Conservation (phyloP, 2,797 vertebrate genomes). For the Meriones psammophilus region DNA sequence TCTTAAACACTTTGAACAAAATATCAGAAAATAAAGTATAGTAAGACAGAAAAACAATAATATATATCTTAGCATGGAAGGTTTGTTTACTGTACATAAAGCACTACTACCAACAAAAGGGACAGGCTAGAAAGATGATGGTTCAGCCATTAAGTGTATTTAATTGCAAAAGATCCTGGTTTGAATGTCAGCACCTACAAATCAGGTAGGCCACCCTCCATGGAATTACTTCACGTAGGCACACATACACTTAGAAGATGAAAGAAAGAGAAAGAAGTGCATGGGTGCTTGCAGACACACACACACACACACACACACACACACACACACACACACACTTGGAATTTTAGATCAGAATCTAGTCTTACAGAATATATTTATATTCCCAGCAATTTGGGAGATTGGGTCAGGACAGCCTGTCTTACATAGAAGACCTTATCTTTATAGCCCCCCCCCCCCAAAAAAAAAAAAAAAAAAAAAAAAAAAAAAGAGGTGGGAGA, state of each 20-base stretch:
- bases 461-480: not conserved
- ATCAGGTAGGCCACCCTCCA: not conserved
- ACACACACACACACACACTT: too few species aligned
- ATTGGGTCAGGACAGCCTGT: not conserved
- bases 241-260: not conserved
- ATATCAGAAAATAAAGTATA: not conserved
- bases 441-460: not conserved
- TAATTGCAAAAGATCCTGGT: not conserved
- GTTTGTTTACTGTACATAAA: not conserved
- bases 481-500: not conserved
- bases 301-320: too few species aligned
- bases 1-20: not conserved
- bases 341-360: not conserved
- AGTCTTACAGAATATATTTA: not conserved
- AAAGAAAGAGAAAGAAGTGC: not conserved
- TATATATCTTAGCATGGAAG: not conserved
- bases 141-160: not conserved
- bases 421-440: not conserved
- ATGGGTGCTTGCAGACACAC: too few species aligned
- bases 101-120: not conserved
- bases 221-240: not conserved
- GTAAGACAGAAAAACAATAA: not conserved
- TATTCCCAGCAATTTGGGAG: not conserved
- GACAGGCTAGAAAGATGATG: not conserved
- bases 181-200: not conserved